Conservation (phyloP, 2,797 vertebrate species). For the Pangasius sanitwongsei region DNA sequence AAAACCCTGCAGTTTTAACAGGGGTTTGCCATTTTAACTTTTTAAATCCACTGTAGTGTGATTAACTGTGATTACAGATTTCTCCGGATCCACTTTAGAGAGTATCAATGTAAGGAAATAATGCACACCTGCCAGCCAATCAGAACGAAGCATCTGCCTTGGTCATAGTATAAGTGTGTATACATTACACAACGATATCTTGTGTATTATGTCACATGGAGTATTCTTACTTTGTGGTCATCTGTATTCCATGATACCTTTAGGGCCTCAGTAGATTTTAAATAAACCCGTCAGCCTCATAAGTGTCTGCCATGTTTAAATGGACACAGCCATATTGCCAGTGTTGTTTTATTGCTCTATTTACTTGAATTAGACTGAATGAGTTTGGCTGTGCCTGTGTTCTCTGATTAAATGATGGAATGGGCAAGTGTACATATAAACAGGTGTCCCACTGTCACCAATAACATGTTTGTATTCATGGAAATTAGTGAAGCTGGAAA, state of each 20-base stretch:
- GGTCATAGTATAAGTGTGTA: too few relatives aligned
- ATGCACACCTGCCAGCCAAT: neutral
- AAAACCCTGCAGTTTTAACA: neutral
- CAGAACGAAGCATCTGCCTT: neutral
- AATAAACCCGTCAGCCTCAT: constrained; percentile 38
- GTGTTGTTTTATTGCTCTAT: constrained; percentile 52
- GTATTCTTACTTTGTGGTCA: neutral
- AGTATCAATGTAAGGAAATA: neutral
- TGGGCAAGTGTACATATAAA: constrained; percentile 46
- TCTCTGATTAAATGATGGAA: constrained; percentile 54
- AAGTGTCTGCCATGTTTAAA: constrained; percentile 45
- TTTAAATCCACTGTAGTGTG: neutral
- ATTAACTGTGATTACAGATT: neutral
- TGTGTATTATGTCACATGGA: neutral
- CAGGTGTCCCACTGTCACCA: constrained; percentile 45
- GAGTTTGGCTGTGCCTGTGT: constrained; percentile 45
- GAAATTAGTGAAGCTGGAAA: constrained; percentile 34
- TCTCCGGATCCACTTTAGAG: neutral
- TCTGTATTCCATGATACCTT: neutral
- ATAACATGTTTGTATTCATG: constrained; percentile 35
- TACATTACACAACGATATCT: neutral
- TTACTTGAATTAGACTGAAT: constrained; percentile 54
- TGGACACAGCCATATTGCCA: constrained; percentile 44
- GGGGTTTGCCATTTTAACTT: neutral
- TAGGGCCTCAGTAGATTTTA: constrained; percentile 24